Evolutionary conservation across 2,888 invertebrate genomes (phyloP).

Genomic region (Clistopyga incitator): DNA sequence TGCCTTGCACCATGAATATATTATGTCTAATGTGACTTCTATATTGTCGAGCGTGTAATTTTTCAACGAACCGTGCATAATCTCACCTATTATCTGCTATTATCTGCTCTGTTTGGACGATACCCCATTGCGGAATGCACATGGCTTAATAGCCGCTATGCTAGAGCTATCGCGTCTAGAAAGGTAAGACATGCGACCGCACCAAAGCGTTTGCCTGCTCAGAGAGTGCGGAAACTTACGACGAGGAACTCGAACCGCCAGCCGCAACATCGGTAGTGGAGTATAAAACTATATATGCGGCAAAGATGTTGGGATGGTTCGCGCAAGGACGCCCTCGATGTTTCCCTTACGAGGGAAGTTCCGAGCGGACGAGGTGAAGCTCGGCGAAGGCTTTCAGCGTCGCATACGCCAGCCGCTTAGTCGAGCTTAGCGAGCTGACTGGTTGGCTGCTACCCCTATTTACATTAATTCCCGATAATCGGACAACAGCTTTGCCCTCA

Average conservation of each 20-base stretch:
- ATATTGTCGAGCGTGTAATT: conserved; percentile 38
- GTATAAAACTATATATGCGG: conserved; percentile 15
- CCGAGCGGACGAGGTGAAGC: conserved; percentile 29
- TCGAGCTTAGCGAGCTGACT: conserved; percentile 71
- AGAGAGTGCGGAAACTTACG: conserved; percentile 34
- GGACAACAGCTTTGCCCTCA: conserved; percentile 72
- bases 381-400: conserved; percentile 58
- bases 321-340: conserved; percentile 12
- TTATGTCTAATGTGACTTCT: conserved; percentile 42
- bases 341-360: conserved; percentile 69
- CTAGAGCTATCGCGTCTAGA: conserved; percentile 31
- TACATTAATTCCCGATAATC: conserved; percentile 79
- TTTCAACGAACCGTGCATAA: conserved; percentile 66
- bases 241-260: conserved; percentile 37
- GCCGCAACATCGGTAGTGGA: conserved; percentile 9
- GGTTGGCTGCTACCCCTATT: conserved; percentile 72
- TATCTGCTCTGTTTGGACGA: conserved; percentile 3
- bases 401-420: conserved; percentile 69
- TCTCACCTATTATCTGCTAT: conserved; percentile 54
- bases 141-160: conserved; percentile 34
- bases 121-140: conserved; percentile 20
- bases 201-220: conserved; percentile 16
- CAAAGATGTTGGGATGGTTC: conserved; percentile 52
- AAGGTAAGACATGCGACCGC: neutral
- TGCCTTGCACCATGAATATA: conserved; percentile 7